Conservation (phyloP, 2,888 invertebrate genomes). For the Mesodorylaimus sp. region DNA sequence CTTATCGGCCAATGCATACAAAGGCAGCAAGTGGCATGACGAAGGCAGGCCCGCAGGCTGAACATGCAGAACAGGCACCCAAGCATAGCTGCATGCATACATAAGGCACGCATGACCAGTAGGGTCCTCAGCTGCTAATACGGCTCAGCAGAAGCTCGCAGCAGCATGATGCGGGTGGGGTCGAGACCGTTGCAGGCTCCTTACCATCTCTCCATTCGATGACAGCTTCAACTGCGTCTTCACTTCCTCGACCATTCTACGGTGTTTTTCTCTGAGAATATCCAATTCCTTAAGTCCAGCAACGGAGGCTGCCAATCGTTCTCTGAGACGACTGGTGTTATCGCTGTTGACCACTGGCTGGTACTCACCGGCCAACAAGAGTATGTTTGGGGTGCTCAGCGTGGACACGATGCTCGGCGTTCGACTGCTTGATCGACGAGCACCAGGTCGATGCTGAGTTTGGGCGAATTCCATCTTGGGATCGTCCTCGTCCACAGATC, state of each 20-base stretch:
- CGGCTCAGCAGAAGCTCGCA: no score
- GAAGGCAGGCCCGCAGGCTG: no score
- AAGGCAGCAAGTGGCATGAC: no score
- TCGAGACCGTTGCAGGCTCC: no score
- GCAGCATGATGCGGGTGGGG: no score
- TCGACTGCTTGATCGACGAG: neutral
- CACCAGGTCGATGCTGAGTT: neutral
- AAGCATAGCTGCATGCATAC: no score
- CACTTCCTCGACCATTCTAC: conserved; percentile 5
- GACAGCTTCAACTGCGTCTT: neutral
- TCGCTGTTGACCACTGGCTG: no score
- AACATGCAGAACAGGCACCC: no score
- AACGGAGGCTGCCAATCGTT: conserved; percentile 5
- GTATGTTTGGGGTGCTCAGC: neutral
- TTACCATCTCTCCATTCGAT: neutral
- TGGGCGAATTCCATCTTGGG: neutral
- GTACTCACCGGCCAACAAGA: neutral
- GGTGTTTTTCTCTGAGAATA: conserved; percentile 8
- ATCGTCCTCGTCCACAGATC: neutral
- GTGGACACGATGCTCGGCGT: neutral
- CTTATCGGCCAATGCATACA: no score
- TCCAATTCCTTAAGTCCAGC: conserved; percentile 8
- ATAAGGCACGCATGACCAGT: no score
- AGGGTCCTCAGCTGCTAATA: no score
- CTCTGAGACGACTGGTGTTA: neutral